Evolutionary conservation across 2,797 vertebrate species (phyloP), one percentile per base, ranked within the genome.

Genomic region (Erpetoichthys calabaricus): DNA sequence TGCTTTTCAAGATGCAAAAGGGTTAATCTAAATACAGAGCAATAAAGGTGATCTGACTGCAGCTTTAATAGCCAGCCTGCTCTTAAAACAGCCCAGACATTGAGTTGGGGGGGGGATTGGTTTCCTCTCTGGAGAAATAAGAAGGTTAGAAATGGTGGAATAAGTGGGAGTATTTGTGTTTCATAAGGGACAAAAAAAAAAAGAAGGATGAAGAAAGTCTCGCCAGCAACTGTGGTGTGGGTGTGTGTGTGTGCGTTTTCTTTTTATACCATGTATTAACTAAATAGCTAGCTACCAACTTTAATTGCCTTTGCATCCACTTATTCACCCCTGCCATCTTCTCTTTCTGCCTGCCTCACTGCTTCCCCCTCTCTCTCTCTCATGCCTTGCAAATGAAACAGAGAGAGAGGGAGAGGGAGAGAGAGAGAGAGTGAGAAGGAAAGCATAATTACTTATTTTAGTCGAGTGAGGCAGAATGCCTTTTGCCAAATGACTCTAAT

Each of bases 401-500:
- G 25, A 80, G 80, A 78, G 73, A 80, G 79, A 75, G 78, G 70
- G 71, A 72, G 69, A 64, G 65, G 71, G 64, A 61, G 57, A 60
- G 45, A 45, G 61, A 41, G 59, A 58, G 61, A 61, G 70, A 68
- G 75, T 73, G 76, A 64, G 78, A 80, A 75, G 71, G 70, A 65
- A 65, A 68, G 74, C 73, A 81, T 85, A 86, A 88, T 88, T 85
- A 85, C 83, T 83, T 86, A 86, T 88, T 86, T 88, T 83, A 80
- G 80, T 80, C 70, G 77, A 84, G 78, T 80, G 76, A 79, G 55
- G 74, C 78, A 81, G 77, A 86, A 83, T 82, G 80, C 82, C 75
- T 83, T 81, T 82, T 77, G 70, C 84, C 81, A 86, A 88, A 86
- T 84, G 81, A 85, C 80, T 85, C 83, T 88, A 86, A 88, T 86